Percentiles rank a stretch among this genome's conserved stretches.
These are phyloP conservation scores for Phengaris alcon DNA, from an alignment of 2,888 invertebrate genomes.

Conservation along the genomic window DNA sequence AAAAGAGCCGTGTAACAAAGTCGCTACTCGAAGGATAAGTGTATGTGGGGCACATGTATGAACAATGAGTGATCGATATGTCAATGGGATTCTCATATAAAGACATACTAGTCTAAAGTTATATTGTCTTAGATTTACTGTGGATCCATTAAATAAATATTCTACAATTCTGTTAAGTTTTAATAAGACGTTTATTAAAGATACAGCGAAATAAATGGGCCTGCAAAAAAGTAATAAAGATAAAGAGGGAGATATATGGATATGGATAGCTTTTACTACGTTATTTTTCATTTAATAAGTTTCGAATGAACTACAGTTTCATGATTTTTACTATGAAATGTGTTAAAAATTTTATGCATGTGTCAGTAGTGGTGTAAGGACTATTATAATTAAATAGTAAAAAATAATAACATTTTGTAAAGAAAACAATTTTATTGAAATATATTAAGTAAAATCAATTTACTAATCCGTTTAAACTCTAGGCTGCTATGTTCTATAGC, in stretches of 20 bases:
- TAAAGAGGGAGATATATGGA: too few relatives aligned
- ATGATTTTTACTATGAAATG: background rate
- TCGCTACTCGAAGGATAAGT: background rate
- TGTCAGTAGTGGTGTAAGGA: too few relatives aligned
- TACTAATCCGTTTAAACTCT: too few relatives aligned
- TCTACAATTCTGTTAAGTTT: background rate
- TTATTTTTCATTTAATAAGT: too few relatives aligned
- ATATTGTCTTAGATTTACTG: background rate
- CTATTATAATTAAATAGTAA: too few relatives aligned
- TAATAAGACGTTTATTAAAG: background rate
- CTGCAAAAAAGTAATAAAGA: background rate
- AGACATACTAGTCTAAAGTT: background rate
- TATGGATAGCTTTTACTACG: too few relatives aligned
- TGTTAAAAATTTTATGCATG: background rate
- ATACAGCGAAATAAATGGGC: background rate
- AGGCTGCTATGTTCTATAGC: too few relatives aligned
- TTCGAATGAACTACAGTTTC: too few relatives aligned
- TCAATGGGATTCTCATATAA: background rate
- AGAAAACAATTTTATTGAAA: too few relatives aligned
- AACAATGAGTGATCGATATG: slow-evolving; percentile 1
- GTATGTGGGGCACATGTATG: background rate
- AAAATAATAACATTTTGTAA: too few relatives aligned
- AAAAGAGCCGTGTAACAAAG: background rate
- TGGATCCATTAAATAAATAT: background rate
- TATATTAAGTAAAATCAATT: too few relatives aligned